Evolutionary conservation across 1,140 invertebrate genomes (phyloP).

Genomic region (Stenopsyche tienmushanensis): DNA sequence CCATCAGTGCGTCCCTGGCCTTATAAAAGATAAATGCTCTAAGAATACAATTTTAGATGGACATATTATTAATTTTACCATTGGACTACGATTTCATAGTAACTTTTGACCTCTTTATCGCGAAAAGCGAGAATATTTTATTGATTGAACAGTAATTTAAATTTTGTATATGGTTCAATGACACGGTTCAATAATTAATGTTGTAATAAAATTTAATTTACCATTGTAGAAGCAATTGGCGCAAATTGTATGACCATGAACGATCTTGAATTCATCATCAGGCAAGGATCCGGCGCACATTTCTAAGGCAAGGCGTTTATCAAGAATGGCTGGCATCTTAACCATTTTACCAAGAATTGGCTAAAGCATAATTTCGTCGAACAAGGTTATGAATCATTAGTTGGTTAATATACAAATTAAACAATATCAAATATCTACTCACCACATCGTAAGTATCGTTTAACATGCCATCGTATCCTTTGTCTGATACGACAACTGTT

Average conservation of each 20-base stretch:
- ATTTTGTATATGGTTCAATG: too few relatives aligned
- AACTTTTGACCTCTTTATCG: too few relatives aligned
- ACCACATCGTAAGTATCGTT: conserved; percentile 68
- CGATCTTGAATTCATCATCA: conserved; percentile 69
- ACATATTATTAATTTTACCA: too few relatives aligned
- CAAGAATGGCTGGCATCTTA: conserved; percentile 48
- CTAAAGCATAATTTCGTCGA: conserved; percentile 57
- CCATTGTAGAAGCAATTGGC: conserved; percentile 97
- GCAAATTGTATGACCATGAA: conserved; percentile 87
- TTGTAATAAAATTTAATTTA: too few relatives aligned
- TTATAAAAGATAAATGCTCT: too few relatives aligned
- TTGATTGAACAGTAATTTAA: too few relatives aligned
- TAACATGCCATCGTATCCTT: conserved; percentile 67
- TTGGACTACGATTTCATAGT: too few relatives aligned
- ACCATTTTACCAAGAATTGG: conserved; percentile 78
- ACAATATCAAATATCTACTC: conserved; percentile 43
- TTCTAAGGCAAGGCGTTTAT: conserved; percentile 48
- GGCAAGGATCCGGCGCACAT: conserved; percentile 62
- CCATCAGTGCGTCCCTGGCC: conserved; percentile 90
- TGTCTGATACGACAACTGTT: conserved; percentile 72
- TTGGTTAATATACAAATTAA: conserved; percentile 6
- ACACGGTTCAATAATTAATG: too few relatives aligned
- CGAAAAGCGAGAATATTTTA: too few relatives aligned
- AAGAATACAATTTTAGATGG: too few relatives aligned
- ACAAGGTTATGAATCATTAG: not conserved